Percentiles rank a stretch among this genome's conserved stretches.
Evolutionary conservation across 2,113 vertebrate species (phyloP).

Genomic region (Lophotis ruficrista): DNA sequence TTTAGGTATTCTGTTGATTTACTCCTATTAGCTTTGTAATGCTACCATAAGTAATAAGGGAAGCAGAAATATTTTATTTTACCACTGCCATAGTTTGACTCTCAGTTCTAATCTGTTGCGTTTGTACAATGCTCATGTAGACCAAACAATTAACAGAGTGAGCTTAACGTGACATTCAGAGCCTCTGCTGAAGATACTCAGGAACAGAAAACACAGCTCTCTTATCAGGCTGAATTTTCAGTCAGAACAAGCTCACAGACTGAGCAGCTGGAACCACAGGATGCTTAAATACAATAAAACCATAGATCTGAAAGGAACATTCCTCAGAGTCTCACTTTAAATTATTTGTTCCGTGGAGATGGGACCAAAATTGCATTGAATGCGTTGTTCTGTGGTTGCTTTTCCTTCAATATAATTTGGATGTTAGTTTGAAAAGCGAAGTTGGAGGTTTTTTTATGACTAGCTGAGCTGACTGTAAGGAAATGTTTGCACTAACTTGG

Average conservation of each 20-base stretch:
- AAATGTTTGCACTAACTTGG: neutral
- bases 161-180: neutral
- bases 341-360: accelerated
- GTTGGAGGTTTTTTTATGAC: neutral
- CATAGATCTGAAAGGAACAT: neutral
- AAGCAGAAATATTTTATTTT: neutral
- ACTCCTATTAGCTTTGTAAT: neutral
- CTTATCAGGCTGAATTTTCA: neutral
- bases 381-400: neutral
- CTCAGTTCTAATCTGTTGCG: neutral
- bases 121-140: neutral
- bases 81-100: neutral
- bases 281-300: neutral
- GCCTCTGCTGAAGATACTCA: neutral
- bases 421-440: neutral
- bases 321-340: neutral
- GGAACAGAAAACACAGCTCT: neutral
- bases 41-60: neutral
- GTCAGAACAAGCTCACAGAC: neutral
- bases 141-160: neutral
- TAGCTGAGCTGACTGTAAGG: neutral
- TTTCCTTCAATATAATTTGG: neutral
- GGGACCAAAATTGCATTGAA: neutral
- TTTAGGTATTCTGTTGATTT: neutral
- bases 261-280: neutral